These are phyloP conservation scores for Hyposoter didymator DNA, from an alignment of 2,888 invertebrate species.

Conservation along the genomic window DNA sequence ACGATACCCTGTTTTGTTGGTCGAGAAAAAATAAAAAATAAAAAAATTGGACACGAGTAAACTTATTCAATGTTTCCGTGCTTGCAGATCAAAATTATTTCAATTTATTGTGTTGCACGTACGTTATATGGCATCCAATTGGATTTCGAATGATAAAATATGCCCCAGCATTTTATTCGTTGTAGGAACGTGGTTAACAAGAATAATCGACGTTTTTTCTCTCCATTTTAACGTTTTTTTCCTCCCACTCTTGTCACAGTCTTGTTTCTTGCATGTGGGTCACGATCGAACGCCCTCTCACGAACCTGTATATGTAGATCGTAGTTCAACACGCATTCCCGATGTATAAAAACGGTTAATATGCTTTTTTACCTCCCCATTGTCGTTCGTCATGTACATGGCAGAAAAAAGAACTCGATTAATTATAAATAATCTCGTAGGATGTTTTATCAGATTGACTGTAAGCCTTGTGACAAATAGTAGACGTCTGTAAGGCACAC, in stretches of 20 bases:
- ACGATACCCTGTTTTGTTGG: background rate
- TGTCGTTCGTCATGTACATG: conserved; percentile 21
- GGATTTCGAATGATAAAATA: conserved; percentile 7
- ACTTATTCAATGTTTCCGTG: background rate
- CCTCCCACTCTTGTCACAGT: conserved; percentile 6
- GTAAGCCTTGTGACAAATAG: background rate
- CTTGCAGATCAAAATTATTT: conserved; percentile 10
- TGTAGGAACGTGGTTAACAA: conserved; percentile 25
- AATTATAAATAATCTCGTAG: conserved; percentile 36
- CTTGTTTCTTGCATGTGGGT: conserved; percentile 45
- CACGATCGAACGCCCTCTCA: conserved; percentile 49
- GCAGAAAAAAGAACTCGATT: conserved; percentile 25
- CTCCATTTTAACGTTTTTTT: conserved; percentile 6
- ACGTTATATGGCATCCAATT: background rate
- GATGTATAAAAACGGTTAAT: conserved; percentile 36
- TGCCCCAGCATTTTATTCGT: conserved; percentile 18
- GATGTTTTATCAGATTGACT: conserved; percentile 16
- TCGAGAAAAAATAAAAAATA: background rate
- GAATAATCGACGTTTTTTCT: conserved; percentile 46
- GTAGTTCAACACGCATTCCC: conserved; percentile 44
- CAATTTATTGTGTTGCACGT: background rate
- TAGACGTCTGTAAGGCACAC: background rate
- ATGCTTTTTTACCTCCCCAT: conserved; percentile 13
- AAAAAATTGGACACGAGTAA: background rate
- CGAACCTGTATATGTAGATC: conserved; percentile 26